Conservation (phyloP, 2,113 vertebrate genomes). For the Ellobius talpinus region DNA sequence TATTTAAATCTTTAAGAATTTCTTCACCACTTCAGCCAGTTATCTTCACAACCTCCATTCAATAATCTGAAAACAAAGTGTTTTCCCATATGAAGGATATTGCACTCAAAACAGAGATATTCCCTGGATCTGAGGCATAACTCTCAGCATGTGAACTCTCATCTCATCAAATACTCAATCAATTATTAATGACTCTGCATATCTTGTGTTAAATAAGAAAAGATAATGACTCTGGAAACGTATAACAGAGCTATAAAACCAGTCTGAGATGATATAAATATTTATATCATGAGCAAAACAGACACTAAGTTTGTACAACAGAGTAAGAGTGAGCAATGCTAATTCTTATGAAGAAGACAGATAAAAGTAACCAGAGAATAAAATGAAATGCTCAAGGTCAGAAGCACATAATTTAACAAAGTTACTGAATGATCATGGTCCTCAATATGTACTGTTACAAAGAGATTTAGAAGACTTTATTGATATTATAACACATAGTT, state of each 20-base stretch:
- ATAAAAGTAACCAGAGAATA: constrained; percentile 40
- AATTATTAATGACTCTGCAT: constrained; percentile 75
- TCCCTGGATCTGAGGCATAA: constrained; percentile 50
- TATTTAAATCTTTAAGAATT: not conserved
- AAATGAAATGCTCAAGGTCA: constrained; percentile 9
- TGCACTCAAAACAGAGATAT: constrained; percentile 51
- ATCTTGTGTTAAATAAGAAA: constrained; percentile 75
- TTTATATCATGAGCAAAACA: constrained; percentile 20
- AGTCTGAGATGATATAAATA: constrained; percentile 16
- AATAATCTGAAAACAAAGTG: not conserved
- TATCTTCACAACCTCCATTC: constrained; percentile 64
- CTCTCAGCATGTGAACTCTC: constrained; percentile 67
- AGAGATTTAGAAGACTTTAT: not conserved
- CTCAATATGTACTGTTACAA: not conserved
- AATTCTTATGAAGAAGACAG: constrained; percentile 41
- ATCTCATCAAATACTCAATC: constrained; percentile 72
- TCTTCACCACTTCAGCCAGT: not conserved
- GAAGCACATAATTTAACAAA: not conserved
- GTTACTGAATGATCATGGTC: not conserved
- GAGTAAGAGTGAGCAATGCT: constrained; percentile 53
- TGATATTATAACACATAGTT: not conserved
- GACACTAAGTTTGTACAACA: constrained; percentile 2
- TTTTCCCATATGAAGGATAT: constrained; percentile 51
- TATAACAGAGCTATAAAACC: constrained; percentile 69
- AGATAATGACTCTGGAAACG: constrained; percentile 67